phyloP scores from a whole-genome alignment of 2,797 vertebrate genomes.

The Siniperca obscura region DNA sequence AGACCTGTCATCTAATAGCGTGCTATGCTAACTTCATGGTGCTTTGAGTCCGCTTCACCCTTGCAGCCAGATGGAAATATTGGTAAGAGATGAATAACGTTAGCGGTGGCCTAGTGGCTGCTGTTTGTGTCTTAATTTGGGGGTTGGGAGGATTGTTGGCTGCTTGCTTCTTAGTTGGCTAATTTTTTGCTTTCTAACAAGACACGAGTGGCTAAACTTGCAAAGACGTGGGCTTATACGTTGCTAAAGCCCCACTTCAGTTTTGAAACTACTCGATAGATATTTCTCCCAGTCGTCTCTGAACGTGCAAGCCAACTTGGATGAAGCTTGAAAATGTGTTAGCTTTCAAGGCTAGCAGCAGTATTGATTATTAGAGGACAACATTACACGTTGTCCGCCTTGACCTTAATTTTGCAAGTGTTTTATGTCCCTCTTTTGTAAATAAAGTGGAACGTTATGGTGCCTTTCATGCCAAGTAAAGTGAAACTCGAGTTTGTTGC shows the following conservation, averaged over 20 bases:
- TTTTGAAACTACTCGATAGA: constrained; percentile 49
- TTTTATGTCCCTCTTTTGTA: constrained; percentile 30
- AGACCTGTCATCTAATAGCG: constrained; percentile 28
- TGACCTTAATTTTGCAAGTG: constrained; percentile 40
- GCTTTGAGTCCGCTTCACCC: constrained; percentile 73
- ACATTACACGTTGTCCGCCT: constrained; percentile 37
- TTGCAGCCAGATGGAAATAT: constrained; percentile 78
- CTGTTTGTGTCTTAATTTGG: constrained; percentile 75
- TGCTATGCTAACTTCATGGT: constrained; percentile 75
- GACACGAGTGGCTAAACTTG: constrained; percentile 20
- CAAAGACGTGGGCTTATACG: not conserved
- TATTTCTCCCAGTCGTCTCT: constrained; percentile 60
- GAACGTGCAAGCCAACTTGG: constrained; percentile 76
- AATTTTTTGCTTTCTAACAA: constrained; percentile 27
- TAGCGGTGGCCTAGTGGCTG: constrained; percentile 84
- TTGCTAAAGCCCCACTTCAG: constrained; percentile 30
- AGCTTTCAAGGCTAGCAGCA: constrained; percentile 73
- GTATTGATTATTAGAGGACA: constrained; percentile 32
- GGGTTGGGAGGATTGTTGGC: constrained; percentile 61
- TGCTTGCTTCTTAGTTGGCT: constrained; percentile 45
- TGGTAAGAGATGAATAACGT: constrained; percentile 80
- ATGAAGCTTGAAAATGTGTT: constrained; percentile 73
- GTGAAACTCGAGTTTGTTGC: constrained; percentile 74
- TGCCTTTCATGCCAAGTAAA: constrained; percentile 65
- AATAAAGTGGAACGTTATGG: constrained; percentile 70